Evolutionary conservation across 2,888 invertebrate genomes (phyloP).

Genomic region (Apodemia duryi): DNA sequence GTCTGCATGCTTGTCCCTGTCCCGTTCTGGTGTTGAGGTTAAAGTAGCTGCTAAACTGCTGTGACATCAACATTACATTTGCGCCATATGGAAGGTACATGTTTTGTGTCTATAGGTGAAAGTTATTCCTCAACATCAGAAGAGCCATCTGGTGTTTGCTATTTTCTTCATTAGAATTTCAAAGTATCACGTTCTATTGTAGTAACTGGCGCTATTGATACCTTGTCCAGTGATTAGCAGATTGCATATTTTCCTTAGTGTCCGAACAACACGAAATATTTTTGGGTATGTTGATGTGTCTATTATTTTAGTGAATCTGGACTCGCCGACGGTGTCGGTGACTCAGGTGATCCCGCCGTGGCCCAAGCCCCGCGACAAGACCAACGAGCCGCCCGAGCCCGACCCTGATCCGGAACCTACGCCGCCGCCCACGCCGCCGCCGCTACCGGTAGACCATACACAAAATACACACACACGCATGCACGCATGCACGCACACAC

Average conservation of each 20-base stretch:
- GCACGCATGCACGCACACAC: background rate
- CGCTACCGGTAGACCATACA: slow-evolving; percentile 38
- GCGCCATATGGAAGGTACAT: too few relatives aligned
- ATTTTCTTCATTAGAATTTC: too few relatives aligned
- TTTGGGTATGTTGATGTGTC: background rate
- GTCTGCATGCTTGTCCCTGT: too few relatives aligned
- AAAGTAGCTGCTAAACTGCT: too few relatives aligned
- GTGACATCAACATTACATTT: too few relatives aligned
- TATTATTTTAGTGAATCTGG: slow-evolving; percentile 57
- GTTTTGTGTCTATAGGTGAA: too few relatives aligned
- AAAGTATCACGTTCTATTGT: too few relatives aligned
- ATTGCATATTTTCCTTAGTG: background rate
- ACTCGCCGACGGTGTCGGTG: slow-evolving; percentile 81
- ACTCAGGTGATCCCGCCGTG: slow-evolving; percentile 77
- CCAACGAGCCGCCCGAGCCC: slow-evolving; percentile 60
- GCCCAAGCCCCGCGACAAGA: slow-evolving; percentile 69
- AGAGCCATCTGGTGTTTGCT: too few relatives aligned
- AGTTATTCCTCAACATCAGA: too few relatives aligned
- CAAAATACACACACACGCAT: background rate
- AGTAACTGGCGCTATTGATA: too few relatives aligned
- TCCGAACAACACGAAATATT: too few relatives aligned
- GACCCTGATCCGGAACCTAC: slow-evolving; percentile 68
- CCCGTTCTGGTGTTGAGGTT: too few relatives aligned
- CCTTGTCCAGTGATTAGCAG: background rate
- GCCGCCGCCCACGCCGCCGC: slow-evolving; percentile 66